These are phyloP conservation scores for Ispidina picta DNA, from an alignment of 2,797 vertebrate genomes.

Conservation along the genomic window DNA sequence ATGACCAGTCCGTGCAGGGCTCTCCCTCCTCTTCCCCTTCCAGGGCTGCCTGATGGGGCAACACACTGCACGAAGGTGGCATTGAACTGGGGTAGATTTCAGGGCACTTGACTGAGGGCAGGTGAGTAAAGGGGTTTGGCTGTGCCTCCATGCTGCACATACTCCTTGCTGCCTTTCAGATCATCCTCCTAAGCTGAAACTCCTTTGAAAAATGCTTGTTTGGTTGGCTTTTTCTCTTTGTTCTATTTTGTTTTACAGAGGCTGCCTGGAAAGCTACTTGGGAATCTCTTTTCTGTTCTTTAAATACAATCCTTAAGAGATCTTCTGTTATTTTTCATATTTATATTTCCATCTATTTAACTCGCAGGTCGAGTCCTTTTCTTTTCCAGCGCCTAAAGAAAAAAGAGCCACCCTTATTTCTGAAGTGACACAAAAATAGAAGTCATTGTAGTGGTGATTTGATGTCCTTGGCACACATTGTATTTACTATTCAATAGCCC, in stretches of 20 bases:
- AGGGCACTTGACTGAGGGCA: not conserved
- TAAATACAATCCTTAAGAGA: not conserved
- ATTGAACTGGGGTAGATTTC: accelerated
- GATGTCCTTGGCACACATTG: conserved; percentile 20
- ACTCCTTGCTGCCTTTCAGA: not conserved
- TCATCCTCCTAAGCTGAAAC: not conserved
- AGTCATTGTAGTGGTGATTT: conserved; percentile 38
- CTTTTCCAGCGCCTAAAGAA: conserved; percentile 34
- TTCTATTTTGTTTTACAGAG: not conserved
- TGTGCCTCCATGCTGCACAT: not conserved
- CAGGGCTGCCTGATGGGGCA: not conserved
- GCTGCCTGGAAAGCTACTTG: not conserved
- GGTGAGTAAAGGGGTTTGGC: not conserved
- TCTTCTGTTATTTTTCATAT: not conserved
- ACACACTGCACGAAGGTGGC: accelerated
- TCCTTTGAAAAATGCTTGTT: not conserved
- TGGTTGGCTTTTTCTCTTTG: not conserved
- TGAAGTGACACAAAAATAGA: conserved; percentile 38
- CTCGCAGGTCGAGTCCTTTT: not conserved
- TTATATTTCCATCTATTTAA: conserved; percentile 13
- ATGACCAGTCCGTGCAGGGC: not conserved
- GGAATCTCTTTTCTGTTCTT: not conserved
- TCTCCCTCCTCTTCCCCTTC: not conserved
- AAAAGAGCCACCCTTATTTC: not conserved
- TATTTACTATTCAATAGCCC: conserved; percentile 46